Base-by-base conservation (phyloP, 2,888 invertebrate species). In the Cerceris rybyensis region DNA sequence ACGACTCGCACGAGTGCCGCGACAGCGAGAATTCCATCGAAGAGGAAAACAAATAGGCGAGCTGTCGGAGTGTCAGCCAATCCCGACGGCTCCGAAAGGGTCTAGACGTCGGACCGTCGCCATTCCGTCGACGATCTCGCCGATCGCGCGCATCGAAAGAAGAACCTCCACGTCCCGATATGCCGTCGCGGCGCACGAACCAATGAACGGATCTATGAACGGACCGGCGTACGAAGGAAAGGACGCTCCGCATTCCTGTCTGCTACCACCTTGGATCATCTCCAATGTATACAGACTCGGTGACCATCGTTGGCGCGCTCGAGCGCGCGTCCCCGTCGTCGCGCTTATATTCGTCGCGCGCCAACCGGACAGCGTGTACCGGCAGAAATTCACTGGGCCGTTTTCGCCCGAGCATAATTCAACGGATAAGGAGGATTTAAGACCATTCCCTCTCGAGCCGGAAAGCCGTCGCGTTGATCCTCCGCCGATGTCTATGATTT, bases 211-310 rank as follows among this genome's bases (percentile, higher is more conserved):
- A 13, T 5, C 46, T 1, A 46, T 46, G 9, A 13, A 46, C 46
- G 46, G 46, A 46, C 9, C 9, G 13, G 2, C 9, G 13, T 2
- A 6, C 13, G 46, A 5, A 46, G 13, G 9, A 13, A 13, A 8
- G 46, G 46, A 46, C 46, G 1, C 8, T 54, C 70, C 39, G 58
- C 79, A 84, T 82, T 84, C 79, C 80, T 70, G 77, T 78, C 81
- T 75, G 77, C 70, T 76, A 78, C 79, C 75, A 79, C 72, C 68
- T 86, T 86, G 86, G 86, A 86, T 41, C 65, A 14, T 58, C 68
- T 86, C 85, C 86, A 85, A 84, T 59, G 75, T 65, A 68, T 39
- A 75, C 68, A 67, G 60, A 61, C 52, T 57, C n/a, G 57, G 13
- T 54, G 54, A 54, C 54, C 54, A 54, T 16, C 54, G 54, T 11